Evolutionary conservation across 2,888 invertebrate genomes (phyloP).

Genomic region (Epistrophe grossulariae): DNA sequence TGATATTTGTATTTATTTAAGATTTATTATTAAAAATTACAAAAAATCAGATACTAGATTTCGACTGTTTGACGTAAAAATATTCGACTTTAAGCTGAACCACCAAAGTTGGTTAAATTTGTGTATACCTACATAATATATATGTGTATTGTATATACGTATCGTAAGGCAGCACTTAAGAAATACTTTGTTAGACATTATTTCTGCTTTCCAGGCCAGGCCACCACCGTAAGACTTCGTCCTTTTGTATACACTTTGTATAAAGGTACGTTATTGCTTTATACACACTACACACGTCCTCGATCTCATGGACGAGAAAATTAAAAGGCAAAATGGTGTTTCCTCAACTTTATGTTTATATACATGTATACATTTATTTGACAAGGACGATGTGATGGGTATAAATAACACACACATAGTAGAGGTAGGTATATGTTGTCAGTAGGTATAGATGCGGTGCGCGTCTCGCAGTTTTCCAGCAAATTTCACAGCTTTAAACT

Average conservation of each 20-base stretch:
- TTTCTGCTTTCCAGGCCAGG: constrained; percentile 41
- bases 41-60: not conserved
- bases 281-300: constrained; percentile 35
- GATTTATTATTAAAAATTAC: not conserved
- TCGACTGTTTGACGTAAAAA: not conserved
- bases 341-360: constrained; percentile 20
- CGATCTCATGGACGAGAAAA: constrained; percentile 42
- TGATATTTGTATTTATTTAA: too few relatives aligned
- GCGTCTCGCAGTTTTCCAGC: constrained; percentile 13
- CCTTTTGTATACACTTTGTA: constrained; percentile 54
- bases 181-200: constrained; percentile 62
- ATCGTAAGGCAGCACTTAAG: constrained; percentile 60
- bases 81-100: constrained; percentile 27
- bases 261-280: constrained; percentile 27
- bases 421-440: not conserved
- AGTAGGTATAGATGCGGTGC: not conserved
- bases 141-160: not conserved
- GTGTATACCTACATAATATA: constrained; percentile 5
- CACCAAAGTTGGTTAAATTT: constrained; percentile 43
- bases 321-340: constrained; percentile 53
- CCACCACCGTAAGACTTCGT: constrained; percentile 33
- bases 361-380: constrained; percentile 8
- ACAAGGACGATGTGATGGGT: constrained; percentile 50
- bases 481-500: not conserved
- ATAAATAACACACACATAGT: not conserved